phyloP scores from a whole-genome alignment of 2,888 invertebrate species.

The Scaptomyza parva region DNA sequence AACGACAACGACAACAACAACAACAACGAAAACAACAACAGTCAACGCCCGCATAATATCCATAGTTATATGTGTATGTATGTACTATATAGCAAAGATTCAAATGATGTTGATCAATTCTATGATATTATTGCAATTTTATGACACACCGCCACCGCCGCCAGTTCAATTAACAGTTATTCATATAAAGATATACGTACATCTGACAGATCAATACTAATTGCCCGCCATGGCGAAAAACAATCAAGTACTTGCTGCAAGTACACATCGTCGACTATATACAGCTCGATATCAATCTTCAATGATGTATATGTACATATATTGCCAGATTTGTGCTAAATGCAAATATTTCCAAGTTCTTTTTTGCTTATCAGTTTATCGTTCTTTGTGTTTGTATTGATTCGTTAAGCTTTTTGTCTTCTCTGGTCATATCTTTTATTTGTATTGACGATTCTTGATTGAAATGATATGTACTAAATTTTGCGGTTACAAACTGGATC shows the following conservation, averaged over 20 bases:
- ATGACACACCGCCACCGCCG: conserved; percentile 42
- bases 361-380: too few relatives aligned
- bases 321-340: conserved; percentile 6
- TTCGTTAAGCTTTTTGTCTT: conserved; percentile 12
- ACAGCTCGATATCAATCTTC: conserved; percentile 26
- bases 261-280: conserved; percentile 20
- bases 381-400: conserved; percentile 1
- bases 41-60: conserved; percentile 55
- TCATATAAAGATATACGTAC: conserved; percentile 3
- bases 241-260: conserved; percentile 42
- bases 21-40: conserved; percentile 13
- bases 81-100: not conserved
- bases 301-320: not conserved
- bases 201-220: conserved; percentile 58
- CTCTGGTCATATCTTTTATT: conserved; percentile 7
- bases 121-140: conserved; percentile 48
- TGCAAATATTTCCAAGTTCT: conserved; percentile 1
- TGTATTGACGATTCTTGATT: conserved; percentile 37
- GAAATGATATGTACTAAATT: conserved; percentile 62
- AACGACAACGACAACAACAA: conserved; percentile 10
- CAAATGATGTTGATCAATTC: conserved; percentile 27
- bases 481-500: conserved; percentile 58
- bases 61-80: not conserved
- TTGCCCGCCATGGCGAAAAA: conserved; percentile 44
- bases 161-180: conserved; percentile 56